These are phyloP conservation scores for Cheumatopsyche charites DNA, from an alignment of 1,140 invertebrate species.

Conservation along the genomic window DNA sequence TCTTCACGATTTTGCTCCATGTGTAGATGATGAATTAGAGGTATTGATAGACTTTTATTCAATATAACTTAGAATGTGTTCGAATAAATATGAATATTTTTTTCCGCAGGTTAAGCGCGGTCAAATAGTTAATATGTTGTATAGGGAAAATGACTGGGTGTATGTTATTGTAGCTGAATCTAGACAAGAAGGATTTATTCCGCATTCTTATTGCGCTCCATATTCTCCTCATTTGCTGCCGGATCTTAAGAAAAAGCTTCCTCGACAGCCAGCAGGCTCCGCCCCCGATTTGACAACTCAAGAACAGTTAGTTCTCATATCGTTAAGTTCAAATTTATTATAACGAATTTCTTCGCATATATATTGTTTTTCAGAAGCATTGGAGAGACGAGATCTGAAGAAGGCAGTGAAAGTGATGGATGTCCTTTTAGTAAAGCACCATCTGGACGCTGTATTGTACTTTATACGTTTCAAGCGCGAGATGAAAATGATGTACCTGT, in stretches of 20 bases:
- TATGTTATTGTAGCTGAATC: constrained; percentile 91
- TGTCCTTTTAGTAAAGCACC: constrained; percentile 92
- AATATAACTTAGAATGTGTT: neutral
- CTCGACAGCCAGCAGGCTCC: constrained; percentile 64
- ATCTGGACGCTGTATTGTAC: constrained; percentile 86
- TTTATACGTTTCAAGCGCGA: constrained; percentile 90
- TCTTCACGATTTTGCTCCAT: constrained; percentile 91
- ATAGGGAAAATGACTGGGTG: constrained; percentile 95
- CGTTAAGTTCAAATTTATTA: neutral
- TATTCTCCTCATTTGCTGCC: constrained; percentile 78
- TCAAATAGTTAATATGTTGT: constrained; percentile 87
- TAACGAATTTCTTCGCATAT: constrained; percentile 12
- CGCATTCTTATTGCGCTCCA: constrained; percentile 90
- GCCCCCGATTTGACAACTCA: constrained; percentile 62
- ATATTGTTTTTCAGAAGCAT: constrained; percentile 51
- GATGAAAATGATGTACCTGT: constrained; percentile 96
- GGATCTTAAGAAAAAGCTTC: constrained; percentile 85
- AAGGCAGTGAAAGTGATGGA: constrained; percentile 60
- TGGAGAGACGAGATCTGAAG: constrained; percentile 64
- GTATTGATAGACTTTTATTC: constrained; percentile 58
- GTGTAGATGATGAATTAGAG: constrained; percentile 92
- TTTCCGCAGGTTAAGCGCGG: constrained; percentile 70
- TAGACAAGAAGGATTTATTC: constrained; percentile 91
- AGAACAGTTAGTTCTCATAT: constrained; percentile 55
- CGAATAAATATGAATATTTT: constrained; percentile 27